Evolutionary conservation across 2,888 invertebrate species (phyloP).

Genomic region (Oxytorus armatus): DNA sequence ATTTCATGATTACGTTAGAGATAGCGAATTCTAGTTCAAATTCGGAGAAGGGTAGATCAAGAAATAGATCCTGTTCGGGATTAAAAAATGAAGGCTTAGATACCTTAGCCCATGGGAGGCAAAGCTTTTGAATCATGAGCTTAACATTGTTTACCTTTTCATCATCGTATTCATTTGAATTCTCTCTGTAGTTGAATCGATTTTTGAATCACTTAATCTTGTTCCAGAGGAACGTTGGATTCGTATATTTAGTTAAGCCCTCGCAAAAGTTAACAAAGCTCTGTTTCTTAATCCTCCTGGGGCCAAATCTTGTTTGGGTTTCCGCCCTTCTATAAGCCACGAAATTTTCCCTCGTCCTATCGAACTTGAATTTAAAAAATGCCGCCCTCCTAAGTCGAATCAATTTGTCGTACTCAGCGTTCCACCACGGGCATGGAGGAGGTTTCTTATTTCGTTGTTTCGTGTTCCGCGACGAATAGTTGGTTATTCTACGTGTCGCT

Average conservation of each 20-base stretch:
- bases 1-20: slow-evolving; percentile 31
- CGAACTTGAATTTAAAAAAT: background rate
- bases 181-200: slow-evolving; percentile 19
- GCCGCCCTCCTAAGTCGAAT: slow-evolving; percentile 19
- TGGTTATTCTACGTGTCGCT: no score
- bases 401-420: no score
- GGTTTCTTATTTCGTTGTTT: no score
- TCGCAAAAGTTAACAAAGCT: slow-evolving; percentile 21
- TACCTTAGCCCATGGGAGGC: slow-evolving; percentile 3
- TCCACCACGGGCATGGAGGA: no score
- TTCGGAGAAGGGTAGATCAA: slow-evolving; percentile 28
- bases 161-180: slow-evolving; percentile 20
- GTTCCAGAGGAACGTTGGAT: slow-evolving; percentile 24
- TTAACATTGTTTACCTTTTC: background rate
- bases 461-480: no score
- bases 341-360: background rate
- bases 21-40: slow-evolving; percentile 44
- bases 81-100: slow-evolving; percentile 21
- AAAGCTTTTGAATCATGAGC: slow-evolving; percentile 17
- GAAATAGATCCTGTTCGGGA: slow-evolving; percentile 14
- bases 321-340: slow-evolving; percentile 17
- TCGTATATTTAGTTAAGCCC: slow-evolving; percentile 19
- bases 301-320: background rate
- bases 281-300: slow-evolving; percentile 28
- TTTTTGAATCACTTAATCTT: slow-evolving; percentile 43